Base-by-base conservation (phyloP, 35 echinoderm and acorn worm species). In the Ophioderma brevispina region DNA sequence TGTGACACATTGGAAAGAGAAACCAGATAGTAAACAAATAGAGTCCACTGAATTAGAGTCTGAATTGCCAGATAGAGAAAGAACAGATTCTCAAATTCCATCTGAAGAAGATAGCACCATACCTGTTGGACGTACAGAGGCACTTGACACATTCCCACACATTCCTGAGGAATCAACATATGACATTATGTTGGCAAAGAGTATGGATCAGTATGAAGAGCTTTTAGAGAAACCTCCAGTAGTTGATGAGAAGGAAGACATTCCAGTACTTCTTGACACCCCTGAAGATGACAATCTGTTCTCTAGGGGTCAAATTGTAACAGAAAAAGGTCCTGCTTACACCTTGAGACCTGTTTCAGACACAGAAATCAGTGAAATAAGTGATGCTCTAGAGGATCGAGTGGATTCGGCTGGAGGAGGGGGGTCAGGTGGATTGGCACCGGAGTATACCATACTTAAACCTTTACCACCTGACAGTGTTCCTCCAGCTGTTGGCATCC, bases 321-420 rank as follows among this genome's bases (percentile, higher is more conserved):
- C 89, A 30, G 89, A 91, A 18, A 34, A 85, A 41, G 89, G 89
- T 36, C 81, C 89, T 64, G 89, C 89, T 49, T 91, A 84, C 55
- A 90, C 80, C 33, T 35, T 90, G 19, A 85, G 36, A 59, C 83
- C 83, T 55, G n/a, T 84, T 55, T 23, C 34, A 1, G 59, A 70
- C 2, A 2, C 15, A 70, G 59, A 70, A 3, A 70, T 70, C n/a
- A 1, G 10, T 25, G 59, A 70, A 70, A 11, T 52, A 11, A 52
- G 21, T 11, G 46, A 52, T 11, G 8, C 46, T 11, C n/a, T n/a
- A n/a, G n/a, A n/a, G n/a, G n/a, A n/a, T n/a, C n/a, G n/a, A n/a
- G n/a, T n/a, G n/a, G 41, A 46, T 8, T 70, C 59, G n/a, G 59
- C 15, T 70, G 59, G 59, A 25, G 28, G 2, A 70, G 59, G 28